These are phyloP conservation scores for Helicoverpa armigera DNA, from an alignment of 1,140 invertebrate genomes.

Conservation along the genomic window DNA sequence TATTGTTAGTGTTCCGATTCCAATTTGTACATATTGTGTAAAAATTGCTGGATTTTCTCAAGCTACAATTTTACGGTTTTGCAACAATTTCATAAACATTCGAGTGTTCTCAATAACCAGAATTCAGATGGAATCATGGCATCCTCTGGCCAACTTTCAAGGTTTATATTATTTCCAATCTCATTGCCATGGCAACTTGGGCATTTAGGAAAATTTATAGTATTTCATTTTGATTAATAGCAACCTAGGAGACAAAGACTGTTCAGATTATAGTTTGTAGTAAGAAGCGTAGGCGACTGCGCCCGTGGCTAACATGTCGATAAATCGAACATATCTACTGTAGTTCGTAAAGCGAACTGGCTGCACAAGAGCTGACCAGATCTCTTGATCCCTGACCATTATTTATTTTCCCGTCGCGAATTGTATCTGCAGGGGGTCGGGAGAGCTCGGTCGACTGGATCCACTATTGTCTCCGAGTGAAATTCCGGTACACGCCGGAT, in stretches of 20 bases:
- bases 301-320: no score
- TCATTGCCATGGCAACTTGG: no score
- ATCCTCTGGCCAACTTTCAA: no score
- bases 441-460: constrained; percentile 54
- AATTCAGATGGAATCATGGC: no score
- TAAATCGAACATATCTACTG: constrained; percentile 22
- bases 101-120: no score
- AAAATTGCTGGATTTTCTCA: constrained; percentile 1
- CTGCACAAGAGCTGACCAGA: constrained; percentile 45
- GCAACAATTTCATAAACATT: constrained; percentile 21
- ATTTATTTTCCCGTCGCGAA: constrained; percentile 48
- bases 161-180: no score
- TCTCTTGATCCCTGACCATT: constrained; percentile 43
- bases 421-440: constrained; percentile 22
- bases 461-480: constrained; percentile 57
- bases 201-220: no score
- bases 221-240: no score
- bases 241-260: no score
- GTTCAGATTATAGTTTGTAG: no score
- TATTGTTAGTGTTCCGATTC: background rate
- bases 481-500: constrained; percentile 60
- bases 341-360: constrained; percentile 27
- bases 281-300: no score
- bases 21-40: constrained; percentile 7
- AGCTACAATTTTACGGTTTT: background rate